phyloP scores from a whole-genome alignment of 1,140 invertebrate species.

The Araneus ventricosus region DNA sequence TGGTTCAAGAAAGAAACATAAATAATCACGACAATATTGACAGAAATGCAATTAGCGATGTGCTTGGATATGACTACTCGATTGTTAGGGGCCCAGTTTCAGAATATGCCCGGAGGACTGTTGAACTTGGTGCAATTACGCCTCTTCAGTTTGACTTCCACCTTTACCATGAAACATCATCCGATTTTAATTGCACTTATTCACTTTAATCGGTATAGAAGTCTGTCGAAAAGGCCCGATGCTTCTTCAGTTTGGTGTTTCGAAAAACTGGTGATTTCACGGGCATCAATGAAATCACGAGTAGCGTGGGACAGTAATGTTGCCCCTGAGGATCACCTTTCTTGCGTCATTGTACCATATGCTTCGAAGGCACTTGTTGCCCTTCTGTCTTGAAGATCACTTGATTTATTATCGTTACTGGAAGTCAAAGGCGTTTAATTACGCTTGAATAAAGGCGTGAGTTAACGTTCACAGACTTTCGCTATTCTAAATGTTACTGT shows the following conservation, averaged over 20 bases:
- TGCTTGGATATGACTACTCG: background rate
- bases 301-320: background rate
- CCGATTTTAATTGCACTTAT: conserved; percentile 10
- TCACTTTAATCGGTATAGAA: background rate
- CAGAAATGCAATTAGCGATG: too few species aligned
- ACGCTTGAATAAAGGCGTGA: background rate
- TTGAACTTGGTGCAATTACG: conserved; percentile 22
- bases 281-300: background rate
- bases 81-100: background rate
- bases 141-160: conserved; percentile 26
- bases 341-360: background rate
- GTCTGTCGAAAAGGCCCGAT: background rate
- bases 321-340: background rate
- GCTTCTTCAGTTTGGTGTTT: background rate
- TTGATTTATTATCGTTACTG: background rate
- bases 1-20: too few species aligned
- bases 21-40: too few species aligned
- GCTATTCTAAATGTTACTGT: too few species aligned
- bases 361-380: background rate
- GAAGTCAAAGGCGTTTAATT: background rate
- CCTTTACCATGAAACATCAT: background rate
- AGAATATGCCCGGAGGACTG: conserved; percentile 14
- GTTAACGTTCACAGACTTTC: too few species aligned
- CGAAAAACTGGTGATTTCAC: background rate
- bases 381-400: background rate